Percentiles rank a stretch among this genome's conserved stretches.
These are phyloP conservation scores for Ceyx margarethae DNA, from an alignment of 2,113 vertebrate species.

Conservation along the genomic window DNA sequence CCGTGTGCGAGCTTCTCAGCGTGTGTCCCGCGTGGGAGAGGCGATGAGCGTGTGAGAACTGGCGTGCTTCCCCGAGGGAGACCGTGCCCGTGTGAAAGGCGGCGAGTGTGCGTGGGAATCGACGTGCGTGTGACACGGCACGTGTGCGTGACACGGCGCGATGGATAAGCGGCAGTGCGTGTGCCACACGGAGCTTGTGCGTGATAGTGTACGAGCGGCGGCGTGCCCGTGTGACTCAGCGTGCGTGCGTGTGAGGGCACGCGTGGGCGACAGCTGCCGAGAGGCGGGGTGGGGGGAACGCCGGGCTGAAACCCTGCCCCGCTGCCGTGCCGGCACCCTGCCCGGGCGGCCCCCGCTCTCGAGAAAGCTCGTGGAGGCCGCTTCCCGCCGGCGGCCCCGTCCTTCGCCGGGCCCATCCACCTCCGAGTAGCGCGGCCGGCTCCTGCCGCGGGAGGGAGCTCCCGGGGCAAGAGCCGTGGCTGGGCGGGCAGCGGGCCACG, in stretches of 20 bases:
- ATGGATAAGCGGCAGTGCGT: background rate
- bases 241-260: conserved; percentile 20
- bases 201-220: conserved; percentile 12
- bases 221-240: conserved; percentile 37
- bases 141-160: background rate
- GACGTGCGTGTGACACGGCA: background rate
- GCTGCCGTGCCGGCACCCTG: background rate
- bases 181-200: background rate
- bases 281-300: background rate
- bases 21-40: background rate
- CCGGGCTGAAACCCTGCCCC: background rate
- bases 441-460: conserved; percentile 1
- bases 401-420: background rate
- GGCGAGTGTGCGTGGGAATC: background rate
- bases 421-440: background rate
- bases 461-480: background rate
- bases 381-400: background rate
- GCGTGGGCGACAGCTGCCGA: conserved; percentile 34
- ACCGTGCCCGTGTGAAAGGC: background rate
- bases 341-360: background rate
- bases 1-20: background rate
- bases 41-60: background rate
- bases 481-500: conserved; percentile 2
- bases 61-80: background rate
- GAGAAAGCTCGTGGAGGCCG: background rate